Conservation (phyloP, 2,113 vertebrate species). For the Lepus timidus region DNA sequence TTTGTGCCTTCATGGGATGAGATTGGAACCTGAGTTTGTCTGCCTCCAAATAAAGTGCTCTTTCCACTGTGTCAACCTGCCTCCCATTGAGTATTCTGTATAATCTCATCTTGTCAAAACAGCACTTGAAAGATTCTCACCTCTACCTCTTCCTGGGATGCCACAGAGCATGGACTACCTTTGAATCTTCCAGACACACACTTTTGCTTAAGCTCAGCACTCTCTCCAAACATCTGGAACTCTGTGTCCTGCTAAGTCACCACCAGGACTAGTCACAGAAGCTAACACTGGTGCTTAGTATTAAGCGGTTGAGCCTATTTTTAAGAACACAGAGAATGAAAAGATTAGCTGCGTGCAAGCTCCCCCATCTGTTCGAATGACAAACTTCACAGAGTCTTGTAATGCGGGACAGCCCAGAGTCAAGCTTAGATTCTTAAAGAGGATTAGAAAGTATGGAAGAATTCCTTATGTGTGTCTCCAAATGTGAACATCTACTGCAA, state of each 20-base stretch:
- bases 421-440: constrained; percentile 51
- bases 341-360: constrained; percentile 75
- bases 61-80: background rate
- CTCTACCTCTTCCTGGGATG: background rate
- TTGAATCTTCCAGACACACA: background rate
- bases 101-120: background rate
- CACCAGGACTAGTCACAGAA: background rate
- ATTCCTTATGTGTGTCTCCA: background rate
- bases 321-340: constrained; percentile 52
- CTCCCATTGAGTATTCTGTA: background rate
- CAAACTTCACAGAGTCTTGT: constrained; percentile 82
- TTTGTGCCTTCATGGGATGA: background rate
- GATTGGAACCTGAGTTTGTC: background rate
- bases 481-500: background rate
- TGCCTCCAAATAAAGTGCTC: background rate
- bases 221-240: background rate
- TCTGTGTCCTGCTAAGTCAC: background rate
- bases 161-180: fast-evolving
- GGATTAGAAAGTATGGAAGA: background rate
- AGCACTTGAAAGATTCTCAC: background rate
- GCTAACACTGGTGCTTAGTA: background rate
- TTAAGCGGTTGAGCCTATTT: background rate
- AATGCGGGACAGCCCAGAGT: background rate
- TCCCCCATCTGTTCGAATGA: constrained; percentile 80
- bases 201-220: background rate